Evolutionary conservation across 2,113 vertebrate species (phyloP).

Genomic region (Hystrix brachyura): DNA sequence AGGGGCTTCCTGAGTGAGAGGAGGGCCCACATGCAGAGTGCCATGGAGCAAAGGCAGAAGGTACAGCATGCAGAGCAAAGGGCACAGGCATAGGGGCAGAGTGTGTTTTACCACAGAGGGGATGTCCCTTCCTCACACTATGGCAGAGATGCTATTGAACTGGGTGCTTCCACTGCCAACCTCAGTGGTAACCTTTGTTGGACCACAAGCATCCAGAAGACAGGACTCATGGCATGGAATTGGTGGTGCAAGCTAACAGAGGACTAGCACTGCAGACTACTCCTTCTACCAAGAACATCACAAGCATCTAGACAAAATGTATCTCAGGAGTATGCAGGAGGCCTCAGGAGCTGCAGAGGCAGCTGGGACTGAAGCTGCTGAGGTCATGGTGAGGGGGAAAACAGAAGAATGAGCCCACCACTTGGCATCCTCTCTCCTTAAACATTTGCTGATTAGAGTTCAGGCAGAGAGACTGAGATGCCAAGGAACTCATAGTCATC

Average conservation of each 20-base stretch:
- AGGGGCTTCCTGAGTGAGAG: not conserved
- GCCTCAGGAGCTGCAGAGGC: not conserved
- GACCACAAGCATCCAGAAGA: not conserved
- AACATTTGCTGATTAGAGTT: not conserved
- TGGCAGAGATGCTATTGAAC: accelerated
- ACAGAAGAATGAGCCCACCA: accelerated
- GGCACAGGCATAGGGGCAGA: not conserved
- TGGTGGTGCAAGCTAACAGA: not conserved
- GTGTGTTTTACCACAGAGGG: not conserved
- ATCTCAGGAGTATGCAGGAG: accelerated
- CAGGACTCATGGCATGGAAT: accelerated
- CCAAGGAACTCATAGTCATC: not conserved
- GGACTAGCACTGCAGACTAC: not conserved
- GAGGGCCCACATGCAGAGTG: not conserved
- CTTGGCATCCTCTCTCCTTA: accelerated
- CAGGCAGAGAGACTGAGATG: not conserved
- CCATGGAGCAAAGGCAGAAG: not conserved
- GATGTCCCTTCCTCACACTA: accelerated
- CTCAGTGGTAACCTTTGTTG: not conserved
- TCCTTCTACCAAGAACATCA: not conserved
- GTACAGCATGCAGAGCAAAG: no score
- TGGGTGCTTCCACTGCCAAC: not conserved
- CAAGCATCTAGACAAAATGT: accelerated
- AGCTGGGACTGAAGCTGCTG: accelerated
- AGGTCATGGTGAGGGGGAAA: not conserved